Conservation (phyloP, 2,797 vertebrate genomes). For the Pseudomugil tenellus region DNA sequence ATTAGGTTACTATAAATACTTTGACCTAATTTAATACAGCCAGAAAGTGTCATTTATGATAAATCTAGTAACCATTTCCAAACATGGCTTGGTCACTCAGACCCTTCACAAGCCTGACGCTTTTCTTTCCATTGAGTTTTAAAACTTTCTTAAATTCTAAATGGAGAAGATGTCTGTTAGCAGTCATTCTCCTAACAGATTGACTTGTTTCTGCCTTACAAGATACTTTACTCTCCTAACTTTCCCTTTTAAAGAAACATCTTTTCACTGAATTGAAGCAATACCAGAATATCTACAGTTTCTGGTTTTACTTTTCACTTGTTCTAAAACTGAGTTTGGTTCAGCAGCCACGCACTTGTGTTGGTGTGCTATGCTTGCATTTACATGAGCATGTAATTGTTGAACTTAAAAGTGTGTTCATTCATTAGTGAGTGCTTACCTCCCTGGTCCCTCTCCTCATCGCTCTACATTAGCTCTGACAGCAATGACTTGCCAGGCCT, state of each 20-base stretch:
- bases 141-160: slow-evolving; percentile 30
- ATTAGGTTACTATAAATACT: slow-evolving; percentile 9
- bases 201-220: slow-evolving; percentile 33
- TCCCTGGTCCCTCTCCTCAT: slow-evolving; percentile 76
- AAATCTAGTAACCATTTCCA: slow-evolving; percentile 15
- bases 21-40: slow-evolving; percentile 9
- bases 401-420: slow-evolving; percentile 78
- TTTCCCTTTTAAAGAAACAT: slow-evolving; percentile 12
- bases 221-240: slow-evolving; percentile 28
- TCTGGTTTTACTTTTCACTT: slow-evolving; percentile 44
- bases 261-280: slow-evolving; percentile 29
- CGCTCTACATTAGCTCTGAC: slow-evolving; percentile 83
- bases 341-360: slow-evolving; percentile 53
- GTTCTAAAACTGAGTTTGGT: slow-evolving; percentile 40
- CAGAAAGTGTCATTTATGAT: slow-evolving; percentile 16
- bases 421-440: slow-evolving; percentile 79
- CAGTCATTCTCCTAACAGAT: slow-evolving; percentile 39
- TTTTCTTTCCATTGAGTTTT: slow-evolving; percentile 41
- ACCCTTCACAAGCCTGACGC: slow-evolving; percentile 8
- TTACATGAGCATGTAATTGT: slow-evolving; percentile 80
- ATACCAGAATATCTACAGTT: slow-evolving; percentile 20
- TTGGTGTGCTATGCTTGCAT: slow-evolving; percentile 77
- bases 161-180: slow-evolving; percentile 32
- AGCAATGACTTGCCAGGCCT: slow-evolving; percentile 78
- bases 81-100: slow-evolving; percentile 12